Evolutionary conservation across 2,113 vertebrate genomes (phyloP), one percentile per base, ranked within the genome.

Genomic region (Nothoprocta pentlandii): DNA sequence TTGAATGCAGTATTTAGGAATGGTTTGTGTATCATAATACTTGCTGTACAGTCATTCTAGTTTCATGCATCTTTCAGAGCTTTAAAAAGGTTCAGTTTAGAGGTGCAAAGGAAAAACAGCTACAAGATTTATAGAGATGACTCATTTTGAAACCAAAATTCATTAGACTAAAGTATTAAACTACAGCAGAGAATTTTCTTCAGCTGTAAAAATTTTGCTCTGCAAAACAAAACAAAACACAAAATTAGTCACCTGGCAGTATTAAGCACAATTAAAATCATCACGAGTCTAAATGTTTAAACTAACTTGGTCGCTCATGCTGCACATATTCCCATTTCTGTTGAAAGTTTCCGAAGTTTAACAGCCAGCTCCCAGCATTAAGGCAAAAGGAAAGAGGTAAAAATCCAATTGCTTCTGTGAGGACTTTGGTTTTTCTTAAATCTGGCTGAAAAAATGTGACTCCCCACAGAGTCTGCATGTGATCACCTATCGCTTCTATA

Each of bases 141-240:
- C 4, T 54, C 0, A 7, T 61, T 91, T 91, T 83, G 14, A 85
- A 90, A 75, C 19, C 26, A 56, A 49, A 85, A 80, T 67, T 78
- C 19, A 80, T 83, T 79, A 1, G 1, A 80, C 87, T 92, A 67
- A 64, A 39, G 42, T 66, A 78, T 53, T 87, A 64, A 66, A 87
- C 80, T 91, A 88, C 81, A 80, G 42, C 53, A 85, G 62, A 46
- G 51, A 85, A 22, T n/a, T 21, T 66, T 92, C 92, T 95, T 94
- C 93, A 75, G 78, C 61, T 87, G 89, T 69, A 89, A 58, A 46
- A 68, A 61, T 44, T 93, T 74, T 91, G 32, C 39, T 88, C 97
- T 97, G 97, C 47, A 97, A 97, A 91, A 94, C 49, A 96, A 85
- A 68, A 67, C 49, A 49, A 13, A 64, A 61, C 8, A 36, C 75